Evolutionary conservation across 1,140 invertebrate species (phyloP).

Genomic region (Araneus ventricosus): DNA sequence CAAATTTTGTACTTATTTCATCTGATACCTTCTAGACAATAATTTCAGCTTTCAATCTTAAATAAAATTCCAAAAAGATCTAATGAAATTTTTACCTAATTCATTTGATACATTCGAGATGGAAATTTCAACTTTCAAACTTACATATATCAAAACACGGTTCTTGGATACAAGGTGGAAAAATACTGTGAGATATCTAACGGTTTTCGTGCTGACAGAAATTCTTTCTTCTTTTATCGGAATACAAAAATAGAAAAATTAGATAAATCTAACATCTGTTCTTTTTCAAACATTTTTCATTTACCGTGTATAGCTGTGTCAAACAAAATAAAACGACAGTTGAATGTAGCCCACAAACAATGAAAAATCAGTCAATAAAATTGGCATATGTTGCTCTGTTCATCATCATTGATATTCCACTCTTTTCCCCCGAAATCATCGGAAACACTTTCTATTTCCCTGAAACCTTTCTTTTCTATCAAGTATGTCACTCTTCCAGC

Average conservation of each 20-base stretch:
- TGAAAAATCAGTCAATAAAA: constrained; percentile 23
- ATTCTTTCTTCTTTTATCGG: neutral
- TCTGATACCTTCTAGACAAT: too few species aligned
- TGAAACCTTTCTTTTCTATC: constrained; percentile 27
- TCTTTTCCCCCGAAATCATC: constrained; percentile 1
- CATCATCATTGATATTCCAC: constrained; percentile 53
- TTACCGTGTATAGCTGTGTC: neutral
- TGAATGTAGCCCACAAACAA: neutral
- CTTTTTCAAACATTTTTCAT: neutral
- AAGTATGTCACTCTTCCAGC: constrained; percentile 5
- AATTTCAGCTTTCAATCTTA: too few species aligned
- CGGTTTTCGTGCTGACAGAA: too few species aligned
- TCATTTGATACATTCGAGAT: too few species aligned
- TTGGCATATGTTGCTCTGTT: constrained; percentile 23
- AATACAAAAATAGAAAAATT: neutral
- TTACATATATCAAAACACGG: too few species aligned
- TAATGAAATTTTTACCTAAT: too few species aligned
- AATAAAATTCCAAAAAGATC: too few species aligned
- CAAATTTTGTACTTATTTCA: too few species aligned
- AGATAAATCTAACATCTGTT: neutral
- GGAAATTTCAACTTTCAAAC: too few species aligned
- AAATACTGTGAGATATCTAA: too few species aligned
- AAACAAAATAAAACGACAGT: neutral
- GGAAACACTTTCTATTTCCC: constrained; percentile 43
- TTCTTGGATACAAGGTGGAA: too few species aligned